phyloP scores from a whole-genome alignment of 2,113 vertebrate species.

The Oncorhynchus mykiss region DNA sequence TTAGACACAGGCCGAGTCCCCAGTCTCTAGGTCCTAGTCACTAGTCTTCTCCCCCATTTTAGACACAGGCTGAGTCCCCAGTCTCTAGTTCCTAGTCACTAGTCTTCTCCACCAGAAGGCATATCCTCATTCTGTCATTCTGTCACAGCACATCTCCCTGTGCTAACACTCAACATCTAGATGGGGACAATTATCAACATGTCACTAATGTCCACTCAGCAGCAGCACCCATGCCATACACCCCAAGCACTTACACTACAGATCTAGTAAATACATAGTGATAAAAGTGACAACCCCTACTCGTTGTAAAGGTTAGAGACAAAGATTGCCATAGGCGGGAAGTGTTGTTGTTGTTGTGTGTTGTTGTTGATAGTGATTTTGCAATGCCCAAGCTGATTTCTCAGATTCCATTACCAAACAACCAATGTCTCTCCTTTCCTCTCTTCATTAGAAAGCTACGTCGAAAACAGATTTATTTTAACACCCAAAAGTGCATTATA shows the following conservation, averaged over 20 bases:
- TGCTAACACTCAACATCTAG: constrained; percentile 22
- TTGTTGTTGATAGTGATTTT: too few species aligned
- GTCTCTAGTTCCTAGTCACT: background rate
- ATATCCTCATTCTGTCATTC: constrained; percentile 43
- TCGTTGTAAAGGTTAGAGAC: too few species aligned
- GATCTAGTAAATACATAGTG: background rate
- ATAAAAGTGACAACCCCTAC: background rate
- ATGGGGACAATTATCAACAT: constrained; percentile 21
- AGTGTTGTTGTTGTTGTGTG: too few species aligned
- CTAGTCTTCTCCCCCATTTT: constrained; percentile 1
- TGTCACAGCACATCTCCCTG: constrained; percentile 40
- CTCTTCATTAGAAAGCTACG: too few species aligned
- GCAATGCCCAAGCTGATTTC: too few species aligned
- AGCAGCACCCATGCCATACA: background rate
- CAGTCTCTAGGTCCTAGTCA: background rate
- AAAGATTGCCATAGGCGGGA: too few species aligned
- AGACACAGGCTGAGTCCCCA: background rate
- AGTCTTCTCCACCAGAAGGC: constrained; percentile 26
- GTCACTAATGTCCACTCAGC: constrained; percentile 23
- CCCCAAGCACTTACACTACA: background rate
- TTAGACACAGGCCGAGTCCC: background rate
- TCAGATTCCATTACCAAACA: too few species aligned
- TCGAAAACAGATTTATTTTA: too few species aligned
- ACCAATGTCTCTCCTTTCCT: too few species aligned
- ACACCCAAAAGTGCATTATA: too few species aligned